Conservation (phyloP, 2,888 invertebrate genomes). For the Petrolisthes cinctipes region DNA sequence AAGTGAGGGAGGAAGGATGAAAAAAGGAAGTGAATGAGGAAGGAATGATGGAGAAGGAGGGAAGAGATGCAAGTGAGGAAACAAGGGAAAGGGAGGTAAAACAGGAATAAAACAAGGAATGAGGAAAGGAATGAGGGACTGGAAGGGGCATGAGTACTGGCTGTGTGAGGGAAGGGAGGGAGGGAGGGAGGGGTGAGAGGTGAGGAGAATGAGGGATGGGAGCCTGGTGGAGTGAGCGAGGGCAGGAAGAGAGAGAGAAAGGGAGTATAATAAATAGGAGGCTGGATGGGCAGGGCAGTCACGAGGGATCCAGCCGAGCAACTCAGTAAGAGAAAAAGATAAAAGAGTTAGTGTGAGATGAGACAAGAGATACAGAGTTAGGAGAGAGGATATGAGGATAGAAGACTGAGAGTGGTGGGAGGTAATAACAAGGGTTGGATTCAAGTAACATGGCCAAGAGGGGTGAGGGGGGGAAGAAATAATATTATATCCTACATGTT, state of each 20-base stretch:
- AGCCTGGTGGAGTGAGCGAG: neutral
- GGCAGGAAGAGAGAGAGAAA: neutral
- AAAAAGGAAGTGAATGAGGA: neutral
- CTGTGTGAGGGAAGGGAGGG: neutral
- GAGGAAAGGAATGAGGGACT: neutral
- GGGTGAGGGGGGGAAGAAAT: too few relatives aligned
- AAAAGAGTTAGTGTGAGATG: too few relatives aligned
- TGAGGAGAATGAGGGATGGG: neutral
- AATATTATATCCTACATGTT: too few relatives aligned
- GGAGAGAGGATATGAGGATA: too few relatives aligned
- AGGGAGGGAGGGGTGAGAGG: neutral
- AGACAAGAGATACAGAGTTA: too few relatives aligned
- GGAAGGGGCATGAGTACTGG: neutral
- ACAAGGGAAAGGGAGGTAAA: neutral
- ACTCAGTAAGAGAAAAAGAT: too few relatives aligned
- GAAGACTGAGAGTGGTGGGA: too few relatives aligned
- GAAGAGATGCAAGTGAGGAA: neutral
- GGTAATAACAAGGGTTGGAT: too few relatives aligned
- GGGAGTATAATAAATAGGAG: constrained; percentile 5
- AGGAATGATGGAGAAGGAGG: neutral
- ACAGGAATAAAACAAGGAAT: neutral
- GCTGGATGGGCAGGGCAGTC: neutral
- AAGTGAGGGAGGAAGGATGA: neutral
- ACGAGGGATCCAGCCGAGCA: neutral
- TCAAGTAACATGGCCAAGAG: too few relatives aligned